A percentile compares a stretch with the other conserved stretches of the same genome.
phyloP scores from a whole-genome alignment of 2,797 vertebrate genomes.

The Botia almorhae region DNA sequence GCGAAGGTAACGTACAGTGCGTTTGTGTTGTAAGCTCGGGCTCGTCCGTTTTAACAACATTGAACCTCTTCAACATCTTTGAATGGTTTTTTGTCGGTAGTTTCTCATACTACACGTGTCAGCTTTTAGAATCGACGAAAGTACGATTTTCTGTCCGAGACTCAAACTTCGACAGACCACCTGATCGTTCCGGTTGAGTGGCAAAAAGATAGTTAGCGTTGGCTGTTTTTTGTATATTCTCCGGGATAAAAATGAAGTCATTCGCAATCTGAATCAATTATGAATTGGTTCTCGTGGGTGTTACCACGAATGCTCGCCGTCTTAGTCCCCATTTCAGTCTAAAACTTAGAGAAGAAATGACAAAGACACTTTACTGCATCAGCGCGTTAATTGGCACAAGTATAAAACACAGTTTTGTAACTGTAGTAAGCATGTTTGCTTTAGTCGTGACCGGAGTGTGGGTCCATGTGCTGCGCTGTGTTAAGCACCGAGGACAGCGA shows the following conservation, averaged over 20 bases:
- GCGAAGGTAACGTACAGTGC: not conserved
- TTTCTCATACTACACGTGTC: not conserved
- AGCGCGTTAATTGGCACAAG: too few species aligned
- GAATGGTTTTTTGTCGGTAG: not conserved
- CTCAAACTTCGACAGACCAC: not conserved
- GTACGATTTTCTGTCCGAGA: too few species aligned
- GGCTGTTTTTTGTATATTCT: not conserved
- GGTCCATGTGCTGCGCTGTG: constrained; percentile 16
- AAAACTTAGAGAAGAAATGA: not conserved
- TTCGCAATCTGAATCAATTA: not conserved
- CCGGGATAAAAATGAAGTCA: too few species aligned
- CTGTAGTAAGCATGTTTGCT: constrained; percentile 12
- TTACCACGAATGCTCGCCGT: not conserved
- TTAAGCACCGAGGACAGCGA: constrained; percentile 52
- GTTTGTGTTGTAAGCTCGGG: not conserved
- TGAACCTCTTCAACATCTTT: too few species aligned
- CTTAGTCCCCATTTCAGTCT: not conserved
- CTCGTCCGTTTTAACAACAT: not conserved
- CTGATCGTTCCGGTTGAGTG: not conserved
- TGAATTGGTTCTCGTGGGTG: not conserved
- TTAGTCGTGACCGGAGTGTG: constrained; percentile 46
- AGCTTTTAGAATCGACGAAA: constrained; percentile 15
- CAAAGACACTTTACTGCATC: too few species aligned
- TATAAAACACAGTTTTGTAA: constrained; percentile 17
- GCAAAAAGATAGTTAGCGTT: not conserved